phyloP scores from a whole-genome alignment of 1,140 invertebrate species.

The Nephila pilipes region DNA sequence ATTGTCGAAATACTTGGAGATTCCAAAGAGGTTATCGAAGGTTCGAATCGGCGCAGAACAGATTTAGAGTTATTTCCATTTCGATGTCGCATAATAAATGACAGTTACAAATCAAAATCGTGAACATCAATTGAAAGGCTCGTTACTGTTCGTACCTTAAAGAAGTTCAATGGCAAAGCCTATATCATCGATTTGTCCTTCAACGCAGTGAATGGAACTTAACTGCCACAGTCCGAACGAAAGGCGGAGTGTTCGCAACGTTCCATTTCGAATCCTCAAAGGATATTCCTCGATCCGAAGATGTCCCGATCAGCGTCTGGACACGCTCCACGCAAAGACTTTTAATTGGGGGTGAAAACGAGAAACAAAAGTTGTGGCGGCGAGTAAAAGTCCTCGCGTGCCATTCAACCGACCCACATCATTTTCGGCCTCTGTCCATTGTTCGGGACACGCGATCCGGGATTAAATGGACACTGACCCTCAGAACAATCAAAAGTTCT shows the following conservation, averaged over 20 bases:
- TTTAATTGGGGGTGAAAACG: conserved; percentile 3
- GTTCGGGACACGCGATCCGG: neutral
- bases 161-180: neutral
- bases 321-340: neutral
- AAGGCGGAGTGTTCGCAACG: neutral
- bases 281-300: neutral
- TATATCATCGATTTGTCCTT: neutral
- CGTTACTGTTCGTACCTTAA: neutral
- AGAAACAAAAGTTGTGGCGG: conserved; percentile 10
- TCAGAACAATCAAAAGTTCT: neutral
- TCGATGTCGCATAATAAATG: neutral
- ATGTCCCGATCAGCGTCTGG: neutral
- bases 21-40: neutral
- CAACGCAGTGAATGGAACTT: neutral
- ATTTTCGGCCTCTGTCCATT: neutral
- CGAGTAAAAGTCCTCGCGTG: conserved; percentile 48
- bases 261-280: conserved; percentile 20
- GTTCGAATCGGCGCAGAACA: neutral
- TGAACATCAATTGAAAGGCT: neutral
- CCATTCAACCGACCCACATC: conserved; percentile 50
- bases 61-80: neutral
- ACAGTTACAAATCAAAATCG: neutral
- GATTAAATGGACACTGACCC: conserved; percentile 41
- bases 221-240: neutral
- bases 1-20: neutral